Evolutionary conservation across 2,888 invertebrate genomes (phyloP), one percentile per base, ranked within the genome.

Genomic region (Napeogenes inachia): DNA sequence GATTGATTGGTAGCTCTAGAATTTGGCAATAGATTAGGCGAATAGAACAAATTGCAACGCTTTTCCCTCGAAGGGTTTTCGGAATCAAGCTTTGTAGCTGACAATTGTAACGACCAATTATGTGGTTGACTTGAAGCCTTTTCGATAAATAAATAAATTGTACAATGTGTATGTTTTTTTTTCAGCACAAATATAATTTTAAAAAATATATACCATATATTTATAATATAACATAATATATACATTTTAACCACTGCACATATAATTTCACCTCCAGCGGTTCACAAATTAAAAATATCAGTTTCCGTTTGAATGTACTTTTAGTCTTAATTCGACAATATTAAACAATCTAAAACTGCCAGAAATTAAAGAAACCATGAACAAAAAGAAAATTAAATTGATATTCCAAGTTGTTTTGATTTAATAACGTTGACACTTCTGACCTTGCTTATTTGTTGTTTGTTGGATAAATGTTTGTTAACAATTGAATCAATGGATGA

Each of bases 391-490:
- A 60, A 65, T 79, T 76, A 78, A 78, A 78, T 81, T 78, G 73
- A 75, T 76, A 75, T 63, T 64, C 57, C 63, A 63, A 68, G 68
- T 66, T 61, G 55, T 66, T 78, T 75, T 82, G 81, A 82, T 84
- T 82, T 82, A 82, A 83, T 77, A 76, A 61, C 68, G 72, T 68
- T 72, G 77, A 77, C 77, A 73, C 71, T 71, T 71, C 65, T 60
- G 76, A 74, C 74, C 73, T 74, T 75, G 76, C 77, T 77, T 74
- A 21, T 21, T 21, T 21, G 21, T 74, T 75, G 70, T 73, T 64
- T 56, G 54, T 57, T 55, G 60, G 50, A 58, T 59, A 68, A 71
- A 71, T 64, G 71, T 69, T 72, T 75, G 68, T 69, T 70, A 75
- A 73, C 68, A 71, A 71, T 73, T 69, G 63, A 56, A 67, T 64